These are phyloP conservation scores for Galerucella calmariensis DNA, from an alignment of 2,888 invertebrate species.

Conservation along the genomic window DNA sequence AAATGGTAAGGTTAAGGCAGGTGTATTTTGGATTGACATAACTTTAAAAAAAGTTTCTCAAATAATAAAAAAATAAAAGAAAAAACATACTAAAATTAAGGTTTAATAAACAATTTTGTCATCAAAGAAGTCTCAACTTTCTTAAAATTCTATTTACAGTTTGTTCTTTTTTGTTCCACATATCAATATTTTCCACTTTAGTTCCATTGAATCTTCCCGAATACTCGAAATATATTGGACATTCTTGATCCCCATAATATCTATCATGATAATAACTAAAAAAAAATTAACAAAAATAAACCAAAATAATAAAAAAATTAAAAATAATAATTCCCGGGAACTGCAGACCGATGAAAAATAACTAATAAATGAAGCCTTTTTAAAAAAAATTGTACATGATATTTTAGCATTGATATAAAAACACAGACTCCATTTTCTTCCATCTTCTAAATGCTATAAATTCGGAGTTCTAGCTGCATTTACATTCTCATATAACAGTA, in stretches of 20 bases:
- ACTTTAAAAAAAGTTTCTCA: too few relatives aligned
- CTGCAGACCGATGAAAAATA: too few relatives aligned
- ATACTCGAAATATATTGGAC: conserved; percentile 36
- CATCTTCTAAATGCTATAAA: too few relatives aligned
- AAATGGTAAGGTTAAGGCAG: too few relatives aligned
- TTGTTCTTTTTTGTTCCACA: conserved; percentile 12
- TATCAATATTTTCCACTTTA: conserved; percentile 9
- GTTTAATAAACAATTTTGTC: conserved; percentile 20
- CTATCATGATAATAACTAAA: conserved; percentile 37
- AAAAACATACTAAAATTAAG: conserved; percentile 34
- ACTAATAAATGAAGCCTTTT: too few relatives aligned
- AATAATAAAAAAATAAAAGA: conserved; percentile 26
- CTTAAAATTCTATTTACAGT: conserved; percentile 30
- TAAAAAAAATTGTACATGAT: too few relatives aligned
- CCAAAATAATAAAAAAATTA: conserved; percentile 36
- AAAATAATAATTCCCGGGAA: too few relatives aligned
- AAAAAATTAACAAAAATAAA: conserved; percentile 22
- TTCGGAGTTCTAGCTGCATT: too few relatives aligned
- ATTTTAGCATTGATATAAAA: too few relatives aligned
- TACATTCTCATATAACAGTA: conserved; percentile 15
- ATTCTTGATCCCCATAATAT: conserved; percentile 26
- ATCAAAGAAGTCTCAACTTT: conserved; percentile 37
- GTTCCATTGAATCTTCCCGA: conserved; percentile 37
- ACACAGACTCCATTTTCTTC: too few relatives aligned
- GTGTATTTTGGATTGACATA: too few relatives aligned